Base-by-base conservation (phyloP, 2,113 vertebrate genomes). In the Etheostoma cragini region DNA sequence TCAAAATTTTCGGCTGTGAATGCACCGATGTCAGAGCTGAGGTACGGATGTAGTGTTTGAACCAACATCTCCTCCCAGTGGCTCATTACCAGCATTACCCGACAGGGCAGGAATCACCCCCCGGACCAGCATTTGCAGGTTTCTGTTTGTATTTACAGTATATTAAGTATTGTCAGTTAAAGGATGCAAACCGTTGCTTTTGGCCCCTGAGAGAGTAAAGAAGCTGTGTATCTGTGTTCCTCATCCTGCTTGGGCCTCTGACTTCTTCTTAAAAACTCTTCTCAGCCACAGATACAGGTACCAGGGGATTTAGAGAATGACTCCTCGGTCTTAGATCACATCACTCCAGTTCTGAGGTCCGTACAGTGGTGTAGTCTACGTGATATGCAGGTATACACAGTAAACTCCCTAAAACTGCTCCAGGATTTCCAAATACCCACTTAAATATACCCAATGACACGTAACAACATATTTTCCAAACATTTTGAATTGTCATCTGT, bases 31-130 rank as follows among this genome's bases (percentile, higher is more conserved):
- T 1, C 22, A 21, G 1, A 12, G 24, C 8, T 26, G 53, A 52
- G 0, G 2, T 1, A 16, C 3, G 17, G 6, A 33, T 4, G 11
- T 5, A 13, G 78, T 86, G 15, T 57, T 63, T 76, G 26, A 75
- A n/a, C 33, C 87, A 66, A 86, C 76, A 89, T 62, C 83, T 0
- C 87, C 90, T 63, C 73, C 7, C 1, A 54, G 85, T 71, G 90
- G 86, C 0, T 47, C 5, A 14, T 10, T 0, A 14, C 1, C n/a
- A 26, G 16, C 0, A 6, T 45, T 74, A 66, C 45, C 33, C 33
- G 5, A 15, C 10, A 2, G 14, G 3, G 3, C 5, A 73, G 16
- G 70, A 69, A 69, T 13, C 2, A 60, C 12, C 12, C 46, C 1
- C n/a, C 46, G 52, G 12, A 26, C n/a, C 47, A 10, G 35, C 7